These are phyloP conservation scores for Esox masquinongy DNA, from an alignment of 2,797 vertebrate species.

Conservation along the genomic window DNA sequence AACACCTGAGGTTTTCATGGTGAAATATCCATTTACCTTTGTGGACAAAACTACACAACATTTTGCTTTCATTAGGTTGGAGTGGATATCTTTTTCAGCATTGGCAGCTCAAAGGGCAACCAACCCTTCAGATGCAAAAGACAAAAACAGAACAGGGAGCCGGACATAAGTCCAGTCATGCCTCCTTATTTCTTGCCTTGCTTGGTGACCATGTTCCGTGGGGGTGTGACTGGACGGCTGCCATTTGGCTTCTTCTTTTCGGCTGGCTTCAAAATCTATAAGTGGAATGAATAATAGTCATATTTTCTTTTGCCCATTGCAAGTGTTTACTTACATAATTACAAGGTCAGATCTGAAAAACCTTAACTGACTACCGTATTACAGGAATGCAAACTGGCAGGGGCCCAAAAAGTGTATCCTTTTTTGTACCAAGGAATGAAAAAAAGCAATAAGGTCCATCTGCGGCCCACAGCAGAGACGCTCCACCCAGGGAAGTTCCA, in stretches of 20 bases:
- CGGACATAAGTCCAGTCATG: conserved; percentile 28
- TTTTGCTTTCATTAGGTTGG: conserved; percentile 68
- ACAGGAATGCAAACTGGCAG: too few species aligned
- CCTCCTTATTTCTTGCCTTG: conserved; percentile 94
- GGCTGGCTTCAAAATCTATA: conserved; percentile 96
- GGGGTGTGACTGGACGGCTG: conserved; percentile 94
- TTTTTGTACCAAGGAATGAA: too few species aligned
- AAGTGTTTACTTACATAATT: neutral
- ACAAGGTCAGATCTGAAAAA: neutral
- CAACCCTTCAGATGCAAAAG: conserved; percentile 62
- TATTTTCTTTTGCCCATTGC: neutral
- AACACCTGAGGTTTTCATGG: conserved; percentile 78
- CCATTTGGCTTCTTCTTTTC: conserved; percentile 98
- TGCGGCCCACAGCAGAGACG: too few species aligned
- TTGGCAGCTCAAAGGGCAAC: conserved; percentile 66
- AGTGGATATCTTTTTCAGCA: conserved; percentile 68
- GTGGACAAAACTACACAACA: conserved; percentile 73
- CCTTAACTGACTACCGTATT: too few species aligned
- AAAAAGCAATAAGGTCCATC: too few species aligned
- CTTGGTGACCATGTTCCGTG: conserved; percentile 98
- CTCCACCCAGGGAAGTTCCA: too few species aligned
- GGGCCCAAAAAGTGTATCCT: too few species aligned
- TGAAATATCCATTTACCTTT: conserved; percentile 73
- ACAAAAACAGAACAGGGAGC: conserved; percentile 60
- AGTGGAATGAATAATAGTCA: conserved; percentile 19